Base-by-base conservation (phyloP, 2,113 vertebrate species). In the Chunga burmeisteri region DNA sequence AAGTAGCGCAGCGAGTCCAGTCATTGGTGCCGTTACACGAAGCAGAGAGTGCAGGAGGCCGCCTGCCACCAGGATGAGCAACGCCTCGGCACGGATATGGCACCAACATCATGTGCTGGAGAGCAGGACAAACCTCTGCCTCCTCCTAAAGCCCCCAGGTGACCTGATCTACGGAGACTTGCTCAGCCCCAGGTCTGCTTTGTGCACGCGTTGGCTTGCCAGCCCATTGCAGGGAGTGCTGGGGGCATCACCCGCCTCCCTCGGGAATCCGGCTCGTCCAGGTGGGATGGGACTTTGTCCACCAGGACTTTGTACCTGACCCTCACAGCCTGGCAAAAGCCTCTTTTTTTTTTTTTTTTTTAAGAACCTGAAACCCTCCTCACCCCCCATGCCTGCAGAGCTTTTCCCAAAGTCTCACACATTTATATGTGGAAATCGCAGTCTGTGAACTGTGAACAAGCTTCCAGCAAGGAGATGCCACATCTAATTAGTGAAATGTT, bases 11-110 rank as follows among this genome's bases (percentile, higher is more conserved):
- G 46, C 0, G 0, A 61, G 29, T 18, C n/a, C 7, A 38, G n/a
- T 15, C 38, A 22, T 7, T 1, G 1, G n/a, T 15, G 56, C 18
- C 2, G 0, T 17, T 16, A 34, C 17, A 2, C 8, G 38, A 46
- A 72, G 44, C 58, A 72, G 42, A 44, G 85, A 26, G 44, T 9
- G 27, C 8, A 34, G 20, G 38, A 40, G 9, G 30, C 14, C 10
- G 20, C 36, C 36, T 53, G 67, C 38, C 29, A n/a, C 22, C 46
- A 26, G 16, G 58, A 25, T 21, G 44, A 62, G 77, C 36, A 44
- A 17, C 10, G 21, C 53, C 38, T n/a, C 49, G 62, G 47, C 40
- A 42, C 2, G 1, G 36, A 40, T 53, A 26, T 1, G 0, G 25
- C 25, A 16, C 14, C 62, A 27, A 8, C 23, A 11, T 7, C 27